Conservation (phyloP, 30 jellyfish, hydroid and myxozoan species). For the Hydra vulgaris region DNA sequence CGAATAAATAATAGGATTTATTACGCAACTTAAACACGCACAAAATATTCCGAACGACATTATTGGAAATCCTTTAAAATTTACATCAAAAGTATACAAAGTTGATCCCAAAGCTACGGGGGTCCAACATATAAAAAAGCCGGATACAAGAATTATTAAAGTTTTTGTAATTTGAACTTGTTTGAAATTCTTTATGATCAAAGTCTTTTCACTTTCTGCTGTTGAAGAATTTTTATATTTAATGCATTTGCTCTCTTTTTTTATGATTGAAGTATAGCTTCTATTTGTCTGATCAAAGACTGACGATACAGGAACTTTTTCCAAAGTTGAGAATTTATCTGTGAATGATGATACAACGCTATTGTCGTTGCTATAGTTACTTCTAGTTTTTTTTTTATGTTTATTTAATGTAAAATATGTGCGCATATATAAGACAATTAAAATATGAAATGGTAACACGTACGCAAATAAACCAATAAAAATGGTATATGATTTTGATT, state of each 20-base stretch:
- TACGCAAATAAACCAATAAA: slow-evolving; percentile 44
- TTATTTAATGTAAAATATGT: slow-evolving; percentile 39
- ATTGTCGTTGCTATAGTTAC: not conserved
- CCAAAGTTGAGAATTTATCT: no score
- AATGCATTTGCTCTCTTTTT: not conserved
- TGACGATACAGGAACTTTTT: no score
- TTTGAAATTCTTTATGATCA: slow-evolving; percentile 10
- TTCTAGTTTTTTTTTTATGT: slow-evolving; percentile 36
- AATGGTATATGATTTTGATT: slow-evolving; percentile 44
- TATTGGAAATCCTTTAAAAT: slow-evolving; percentile 38
- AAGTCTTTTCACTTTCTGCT: no score
- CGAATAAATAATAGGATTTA: slow-evolving; percentile 87
- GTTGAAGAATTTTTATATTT: not conserved
- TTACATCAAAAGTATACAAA: slow-evolving; percentile 53
- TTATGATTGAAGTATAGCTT: no score
- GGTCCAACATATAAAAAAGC: slow-evolving; percentile 91
- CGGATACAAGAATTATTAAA: slow-evolving; percentile 67
- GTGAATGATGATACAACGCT: no score
- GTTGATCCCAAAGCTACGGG: slow-evolving; percentile 65
- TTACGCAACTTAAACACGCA: slow-evolving; percentile 74
- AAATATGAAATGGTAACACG: slow-evolving; percentile 47
- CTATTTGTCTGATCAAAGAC: no score
- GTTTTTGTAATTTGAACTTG: slow-evolving; percentile 75
- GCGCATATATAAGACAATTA: slow-evolving; percentile 48
- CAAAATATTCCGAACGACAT: slow-evolving; percentile 53